Percentiles rank a stretch among this genome's conserved stretches.
These are phyloP conservation scores for Monopterus albus DNA, from an alignment of 2,113 vertebrate species.

Conservation along the genomic window DNA sequence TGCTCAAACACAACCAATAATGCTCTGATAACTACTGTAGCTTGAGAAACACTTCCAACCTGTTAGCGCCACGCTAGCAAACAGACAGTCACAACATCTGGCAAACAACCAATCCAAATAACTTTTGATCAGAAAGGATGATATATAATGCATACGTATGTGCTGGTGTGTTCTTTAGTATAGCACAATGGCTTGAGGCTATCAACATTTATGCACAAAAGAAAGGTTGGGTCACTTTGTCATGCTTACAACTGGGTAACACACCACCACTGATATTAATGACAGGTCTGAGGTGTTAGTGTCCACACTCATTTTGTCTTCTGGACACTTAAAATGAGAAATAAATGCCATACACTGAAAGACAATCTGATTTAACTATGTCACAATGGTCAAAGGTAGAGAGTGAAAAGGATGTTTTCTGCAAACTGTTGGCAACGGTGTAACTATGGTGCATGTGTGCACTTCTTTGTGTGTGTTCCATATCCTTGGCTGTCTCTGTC, in stretches of 20 bases:
- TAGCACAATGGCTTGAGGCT: background rate
- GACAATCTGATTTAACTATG: conserved; percentile 25
- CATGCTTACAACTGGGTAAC: background rate
- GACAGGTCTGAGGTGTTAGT: background rate
- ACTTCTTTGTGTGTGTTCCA: conserved; percentile 37
- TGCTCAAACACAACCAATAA: too few relatives aligned
- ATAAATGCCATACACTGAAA: conserved; percentile 12
- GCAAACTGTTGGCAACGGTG: conserved; percentile 5
- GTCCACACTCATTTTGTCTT: background rate
- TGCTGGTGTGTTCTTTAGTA: too few relatives aligned
- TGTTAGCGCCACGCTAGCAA: too few relatives aligned
- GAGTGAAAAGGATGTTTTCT: conserved; percentile 20
- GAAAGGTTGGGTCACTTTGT: background rate
- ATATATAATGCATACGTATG: too few relatives aligned
- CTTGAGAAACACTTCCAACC: too few relatives aligned
- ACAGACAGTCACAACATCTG: too few relatives aligned
- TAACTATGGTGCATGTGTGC: conserved; percentile 25
- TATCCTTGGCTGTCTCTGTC: conserved; percentile 66
- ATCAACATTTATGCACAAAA: background rate
- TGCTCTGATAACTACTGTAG: too few relatives aligned
- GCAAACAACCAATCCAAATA: too few relatives aligned
- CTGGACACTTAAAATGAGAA: background rate
- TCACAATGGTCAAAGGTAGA: conserved; percentile 19
- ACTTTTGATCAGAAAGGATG: too few relatives aligned
- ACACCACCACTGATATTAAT: background rate